Evolutionary conservation across 2,797 vertebrate species (phyloP), one percentile per base, ranked within the genome.

Genomic region (Molossus alvarezi): DNA sequence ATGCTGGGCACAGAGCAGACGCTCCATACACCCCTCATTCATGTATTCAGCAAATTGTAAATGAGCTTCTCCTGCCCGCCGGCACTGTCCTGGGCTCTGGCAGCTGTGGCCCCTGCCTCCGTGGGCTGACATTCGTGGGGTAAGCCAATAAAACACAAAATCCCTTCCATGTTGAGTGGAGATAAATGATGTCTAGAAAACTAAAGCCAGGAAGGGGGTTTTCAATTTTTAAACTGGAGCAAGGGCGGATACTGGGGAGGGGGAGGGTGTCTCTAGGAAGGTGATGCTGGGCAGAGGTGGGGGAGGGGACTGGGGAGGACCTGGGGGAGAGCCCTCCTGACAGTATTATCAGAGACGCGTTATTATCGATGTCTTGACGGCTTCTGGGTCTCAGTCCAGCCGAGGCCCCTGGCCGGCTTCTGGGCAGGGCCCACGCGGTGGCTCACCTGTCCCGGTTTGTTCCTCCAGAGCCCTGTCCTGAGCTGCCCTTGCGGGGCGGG

Each of bases 401-500:
- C 5, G 4, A 51, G 65, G 67, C 62, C 48, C 17, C 9, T 1
- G 23, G 72, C 81, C 89, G 29, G 83, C 25, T 29, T 45, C 57
- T 1, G n/a, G 95, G 83, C 77, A 8, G 64, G 51, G 9, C 20
- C 83, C 67, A 1, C 18, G 15, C n/a, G 21, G 76, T 4, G 27
- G 33, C 93, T 81, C 90, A 64, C 62, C 76, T 75, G 91, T 57
- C 87, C 95, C 33, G 51, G 6, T 41, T 77, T 37, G 29, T 37
- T 81, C 60, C 69, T 55, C 48, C 14, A 0, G 17, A 60, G 0
- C 41, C 0, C 5, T 71, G 94, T 97, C 95, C 97, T 45, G n/a
- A 72, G 84, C 27, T 89, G 90, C 91, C 95, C 97, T 89, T 8
- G 45, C 3, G 12, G 81, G 90, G 62, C 6, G 3, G 65, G 84